Conservation (phyloP, 2,113 vertebrate species). For the Muntiacus muntjak region DNA sequence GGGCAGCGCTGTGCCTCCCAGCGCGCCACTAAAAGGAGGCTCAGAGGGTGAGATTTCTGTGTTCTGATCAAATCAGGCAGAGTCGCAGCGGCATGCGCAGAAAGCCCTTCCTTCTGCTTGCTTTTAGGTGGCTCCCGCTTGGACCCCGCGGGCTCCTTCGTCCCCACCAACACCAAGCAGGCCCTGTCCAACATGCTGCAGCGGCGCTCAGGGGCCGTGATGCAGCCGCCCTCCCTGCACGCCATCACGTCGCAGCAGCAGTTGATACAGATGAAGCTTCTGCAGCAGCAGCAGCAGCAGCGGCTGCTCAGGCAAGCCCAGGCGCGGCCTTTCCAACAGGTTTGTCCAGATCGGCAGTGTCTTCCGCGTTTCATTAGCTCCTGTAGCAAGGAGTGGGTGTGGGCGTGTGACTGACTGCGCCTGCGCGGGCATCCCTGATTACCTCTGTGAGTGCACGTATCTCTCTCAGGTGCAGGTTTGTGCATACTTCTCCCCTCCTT, state of each 20-base stretch:
- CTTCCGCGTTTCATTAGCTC: background rate
- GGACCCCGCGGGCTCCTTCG: constrained; percentile 75
- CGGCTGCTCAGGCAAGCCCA: constrained; percentile 79
- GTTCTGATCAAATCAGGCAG: background rate
- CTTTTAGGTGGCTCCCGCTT: constrained; percentile 77
- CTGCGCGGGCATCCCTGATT: rapidly evolving
- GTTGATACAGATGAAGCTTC: constrained; percentile 79
- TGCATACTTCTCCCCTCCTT: background rate
- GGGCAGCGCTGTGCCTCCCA: background rate
- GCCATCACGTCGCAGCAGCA: constrained; percentile 77
- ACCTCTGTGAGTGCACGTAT: background rate
- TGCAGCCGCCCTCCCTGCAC: constrained; percentile 76
- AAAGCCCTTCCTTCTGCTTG: background rate
- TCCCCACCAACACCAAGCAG: constrained; percentile 81
- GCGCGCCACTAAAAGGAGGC: background rate
- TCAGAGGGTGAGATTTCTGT: background rate
- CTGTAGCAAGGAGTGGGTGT: background rate
- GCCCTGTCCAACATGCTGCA: constrained; percentile 83
- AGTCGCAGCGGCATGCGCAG: background rate
- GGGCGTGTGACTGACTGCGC: rapidly evolving
- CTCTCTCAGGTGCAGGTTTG: background rate
- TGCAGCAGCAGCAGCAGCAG: constrained; percentile 81
- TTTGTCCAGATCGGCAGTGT: constrained; percentile 39
- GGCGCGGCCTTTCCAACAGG: constrained; percentile 76
- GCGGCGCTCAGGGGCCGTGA: constrained; percentile 72